Conservation (phyloP, 2,888 invertebrate genomes). For the Apomyelois bistriatella region DNA sequence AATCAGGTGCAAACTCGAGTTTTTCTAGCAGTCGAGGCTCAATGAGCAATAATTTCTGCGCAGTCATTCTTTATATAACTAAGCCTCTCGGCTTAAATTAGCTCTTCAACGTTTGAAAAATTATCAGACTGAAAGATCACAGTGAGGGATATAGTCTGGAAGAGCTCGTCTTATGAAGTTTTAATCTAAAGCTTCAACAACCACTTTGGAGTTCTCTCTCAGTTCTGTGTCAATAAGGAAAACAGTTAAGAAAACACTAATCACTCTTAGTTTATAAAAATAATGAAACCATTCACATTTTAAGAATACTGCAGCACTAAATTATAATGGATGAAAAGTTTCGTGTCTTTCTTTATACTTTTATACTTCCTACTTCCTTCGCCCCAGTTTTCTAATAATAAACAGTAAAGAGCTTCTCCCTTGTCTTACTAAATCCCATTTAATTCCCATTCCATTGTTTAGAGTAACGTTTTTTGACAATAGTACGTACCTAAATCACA, state of each 20-base stretch:
- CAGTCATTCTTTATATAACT: conserved; percentile 6
- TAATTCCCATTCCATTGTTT: conserved; percentile 19
- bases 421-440: conserved; percentile 19
- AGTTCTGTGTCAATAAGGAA: not conserved
- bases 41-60: conserved; percentile 6
- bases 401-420: conserved; percentile 5
- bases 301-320: not conserved
- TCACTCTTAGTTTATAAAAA: too few species aligned
- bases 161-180: not conserved
- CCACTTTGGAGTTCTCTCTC: not conserved
- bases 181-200: not conserved
- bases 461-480: conserved; percentile 32
- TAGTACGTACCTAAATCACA: conserved; percentile 51
- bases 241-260: too few species aligned
- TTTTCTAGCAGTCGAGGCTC: conserved; percentile 2
- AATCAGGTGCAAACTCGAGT: conserved; percentile 3
- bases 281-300: too few species aligned
- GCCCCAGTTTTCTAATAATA: conserved; percentile 3
- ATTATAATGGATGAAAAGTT: not conserved
- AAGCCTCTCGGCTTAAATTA: conserved; percentile 4
- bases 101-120: conserved; percentile 3
- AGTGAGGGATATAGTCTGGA: not conserved
- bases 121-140: conserved; percentile 2
- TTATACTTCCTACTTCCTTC: not conserved
- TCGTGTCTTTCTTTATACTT: not conserved